Percentiles rank a stretch among this genome's conserved stretches.
These are phyloP conservation scores for Troides oblongomaculatus DNA, from an alignment of 2,888 invertebrate genomes.

Conservation along the genomic window DNA sequence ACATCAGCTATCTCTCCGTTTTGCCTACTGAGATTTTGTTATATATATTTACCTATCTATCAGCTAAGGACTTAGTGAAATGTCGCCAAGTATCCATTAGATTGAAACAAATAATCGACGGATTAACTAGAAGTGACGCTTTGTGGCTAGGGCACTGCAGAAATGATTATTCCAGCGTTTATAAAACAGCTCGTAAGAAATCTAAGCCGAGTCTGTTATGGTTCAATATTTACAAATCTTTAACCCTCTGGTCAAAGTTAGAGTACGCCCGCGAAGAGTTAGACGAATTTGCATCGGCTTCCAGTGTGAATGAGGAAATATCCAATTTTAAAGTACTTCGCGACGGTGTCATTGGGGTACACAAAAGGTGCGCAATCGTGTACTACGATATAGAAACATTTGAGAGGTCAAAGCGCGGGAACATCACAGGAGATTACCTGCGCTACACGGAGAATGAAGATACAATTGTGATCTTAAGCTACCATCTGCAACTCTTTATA, in stretches of 20 bases:
- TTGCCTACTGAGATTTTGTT: slow-evolving; percentile 57
- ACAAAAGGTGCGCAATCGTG: slow-evolving; percentile 46
- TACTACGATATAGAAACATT: slow-evolving; percentile 56
- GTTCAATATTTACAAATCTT: slow-evolving; percentile 57
- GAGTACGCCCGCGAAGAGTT: slow-evolving; percentile 42
- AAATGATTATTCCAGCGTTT: slow-evolving; percentile 46
- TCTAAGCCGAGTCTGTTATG: slow-evolving; percentile 43
- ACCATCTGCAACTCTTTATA: slow-evolving; percentile 47
- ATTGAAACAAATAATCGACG: slow-evolving; percentile 59
- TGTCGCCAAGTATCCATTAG: slow-evolving; percentile 55
- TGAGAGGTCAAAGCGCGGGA: slow-evolving; percentile 36
- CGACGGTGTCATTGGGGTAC: slow-evolving; percentile 54
- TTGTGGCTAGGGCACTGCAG: slow-evolving; percentile 53
- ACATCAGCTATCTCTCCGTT: slow-evolving; percentile 32
- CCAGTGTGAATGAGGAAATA: slow-evolving; percentile 48
- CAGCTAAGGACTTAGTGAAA: slow-evolving; percentile 47
- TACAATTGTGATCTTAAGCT: slow-evolving; percentile 43
- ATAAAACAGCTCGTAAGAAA: slow-evolving; percentile 45
- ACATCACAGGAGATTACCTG: slow-evolving; percentile 49
- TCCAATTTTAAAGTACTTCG: slow-evolving; percentile 46
- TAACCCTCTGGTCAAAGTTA: slow-evolving; percentile 56
- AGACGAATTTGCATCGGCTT: slow-evolving; percentile 60
- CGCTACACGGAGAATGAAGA: slow-evolving; percentile 52
- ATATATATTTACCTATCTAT: slow-evolving; percentile 50
- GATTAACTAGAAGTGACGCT: slow-evolving; percentile 40